Base-by-base conservation (phyloP, 1,140 invertebrate genomes). In the Cotesia chilonis region DNA sequence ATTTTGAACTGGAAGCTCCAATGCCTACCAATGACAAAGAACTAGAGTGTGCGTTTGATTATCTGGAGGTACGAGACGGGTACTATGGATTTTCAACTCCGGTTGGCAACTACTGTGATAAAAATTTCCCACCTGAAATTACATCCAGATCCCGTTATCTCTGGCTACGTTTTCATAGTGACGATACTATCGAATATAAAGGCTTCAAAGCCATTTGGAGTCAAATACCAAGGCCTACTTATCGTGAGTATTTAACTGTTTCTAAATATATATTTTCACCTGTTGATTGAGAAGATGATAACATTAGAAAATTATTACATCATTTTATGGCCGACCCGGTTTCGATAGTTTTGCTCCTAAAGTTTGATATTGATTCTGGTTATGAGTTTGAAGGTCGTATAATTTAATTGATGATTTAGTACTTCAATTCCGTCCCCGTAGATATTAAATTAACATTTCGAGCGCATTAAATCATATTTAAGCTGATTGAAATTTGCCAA, bases 91-190 rank as follows among this genome's bases (percentile, higher is more conserved):
- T 93, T 85, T 94, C 93, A n/a, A 88, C 88, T 47, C 84, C 89
- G 6, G 80, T 94, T 60, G 91, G 90, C 0, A 89, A 88, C 75
- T 94, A 88, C 79, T 97, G 95, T 78, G 95, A 94, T 47, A 88
- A 89, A 17, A 88, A 90, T 66, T 95, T 94, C 80, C 95, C 95
- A 5, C 91, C 91, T 1, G 90, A 92, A 79, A 90, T 96, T 73
- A 91, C 90, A 36, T 95, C 94, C 3, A 90, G 91, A 54, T 91
- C 92, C 57, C 88, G 93, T 12, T 91, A 92, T 81, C 89, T 97
- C 35, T 96, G 94, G 94, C 86, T 96, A 10, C 89, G 91, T 60
- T 97, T 97, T 85, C 90, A 90, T 68, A 94, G 94, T 1, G 95
- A 97, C 78, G 92, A 94, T 70, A 93, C 91, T 77, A 94, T 96